These are phyloP conservation scores for Palloptera scutellata DNA, from an alignment of 2,888 invertebrate species.

Conservation along the genomic window DNA sequence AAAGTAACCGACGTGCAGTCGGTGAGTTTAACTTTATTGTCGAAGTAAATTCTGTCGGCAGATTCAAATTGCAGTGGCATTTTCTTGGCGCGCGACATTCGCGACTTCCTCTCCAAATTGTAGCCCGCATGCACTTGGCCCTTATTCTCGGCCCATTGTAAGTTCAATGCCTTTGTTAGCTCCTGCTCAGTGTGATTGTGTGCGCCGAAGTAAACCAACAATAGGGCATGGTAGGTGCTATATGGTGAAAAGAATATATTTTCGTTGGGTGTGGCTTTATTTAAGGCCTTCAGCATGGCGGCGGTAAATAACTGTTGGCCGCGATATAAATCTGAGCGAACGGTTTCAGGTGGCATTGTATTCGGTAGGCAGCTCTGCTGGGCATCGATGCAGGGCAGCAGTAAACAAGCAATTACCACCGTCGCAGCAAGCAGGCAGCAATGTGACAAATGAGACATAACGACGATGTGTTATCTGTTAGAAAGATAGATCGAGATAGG, in stretches of 20 bases:
- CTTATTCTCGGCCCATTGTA: conserved; percentile 68
- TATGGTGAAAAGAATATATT: conserved; percentile 90
- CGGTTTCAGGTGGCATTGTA: conserved; percentile 33
- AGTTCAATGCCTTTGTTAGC: conserved; percentile 48
- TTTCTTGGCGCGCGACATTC: conserved; percentile 66
- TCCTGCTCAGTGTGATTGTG: conserved; percentile 73
- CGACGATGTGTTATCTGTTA: too few relatives aligned
- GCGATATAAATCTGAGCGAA: conserved; percentile 64
- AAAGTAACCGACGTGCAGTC: conserved; percentile 76
- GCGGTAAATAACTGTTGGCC: conserved; percentile 76
- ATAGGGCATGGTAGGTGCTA: conserved; percentile 82
- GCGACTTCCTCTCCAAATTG: conserved; percentile 73
- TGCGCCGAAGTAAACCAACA: conserved; percentile 81
- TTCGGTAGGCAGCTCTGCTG: conserved; percentile 36
- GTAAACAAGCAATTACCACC: neutral
- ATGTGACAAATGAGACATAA: too few relatives aligned
- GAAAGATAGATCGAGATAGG: too few relatives aligned
- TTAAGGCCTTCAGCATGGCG: conserved; percentile 73
- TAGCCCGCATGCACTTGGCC: conserved; percentile 77
- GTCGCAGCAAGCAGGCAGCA: too few relatives aligned
- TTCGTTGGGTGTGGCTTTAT: conserved; percentile 71
- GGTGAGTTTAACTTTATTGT: conserved; percentile 56
- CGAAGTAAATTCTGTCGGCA: conserved; percentile 81
- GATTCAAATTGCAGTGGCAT: conserved; percentile 76
- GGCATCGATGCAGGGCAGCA: conserved; percentile 4